Percentiles rank a stretch among this genome's conserved stretches.
Conservation (phyloP, 23 tunicate species). For the Clavelina lepadiformis region DNA sequence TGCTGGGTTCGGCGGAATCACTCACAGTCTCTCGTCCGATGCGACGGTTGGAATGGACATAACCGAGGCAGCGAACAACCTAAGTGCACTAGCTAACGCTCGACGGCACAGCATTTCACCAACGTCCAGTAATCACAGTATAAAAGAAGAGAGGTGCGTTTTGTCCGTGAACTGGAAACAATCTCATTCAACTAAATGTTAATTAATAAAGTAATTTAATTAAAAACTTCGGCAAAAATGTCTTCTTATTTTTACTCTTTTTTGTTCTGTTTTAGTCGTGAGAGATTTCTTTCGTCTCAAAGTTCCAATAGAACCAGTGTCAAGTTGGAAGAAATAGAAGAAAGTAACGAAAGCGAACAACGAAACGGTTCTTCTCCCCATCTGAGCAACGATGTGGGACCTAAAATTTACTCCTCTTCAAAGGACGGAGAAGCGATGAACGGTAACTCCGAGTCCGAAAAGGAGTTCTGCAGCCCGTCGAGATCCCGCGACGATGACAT, state of each 20-base stretch:
- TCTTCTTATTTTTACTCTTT: too few species aligned
- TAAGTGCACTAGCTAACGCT: constrained; percentile 15
- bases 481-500: constrained; percentile 30
- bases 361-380: background rate
- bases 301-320: too few species aligned
- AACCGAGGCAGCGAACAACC: constrained; percentile 2
- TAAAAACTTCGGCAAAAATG: too few species aligned
- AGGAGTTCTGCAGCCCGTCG: constrained; percentile 3
- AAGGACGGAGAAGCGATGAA: background rate
- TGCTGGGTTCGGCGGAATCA: constrained; percentile 20
- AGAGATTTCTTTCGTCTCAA: too few species aligned
- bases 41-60: constrained; percentile 24
- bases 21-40: constrained; percentile 17
- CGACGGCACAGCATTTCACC: constrained; percentile 28
- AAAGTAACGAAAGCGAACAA: background rate
- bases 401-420: too few species aligned
- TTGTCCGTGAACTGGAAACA: too few species aligned
- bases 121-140: constrained; percentile 27
- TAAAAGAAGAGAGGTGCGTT: constrained; percentile 34
- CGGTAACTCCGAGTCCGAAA: constrained; percentile 3
- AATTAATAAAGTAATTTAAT: too few species aligned
- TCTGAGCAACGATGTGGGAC: too few species aligned
- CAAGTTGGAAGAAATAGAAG: too few species aligned
- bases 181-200: too few species aligned
- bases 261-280: too few species aligned